Base-by-base conservation (phyloP, 1,140 invertebrate species). In the Vanessa tameamea region DNA sequence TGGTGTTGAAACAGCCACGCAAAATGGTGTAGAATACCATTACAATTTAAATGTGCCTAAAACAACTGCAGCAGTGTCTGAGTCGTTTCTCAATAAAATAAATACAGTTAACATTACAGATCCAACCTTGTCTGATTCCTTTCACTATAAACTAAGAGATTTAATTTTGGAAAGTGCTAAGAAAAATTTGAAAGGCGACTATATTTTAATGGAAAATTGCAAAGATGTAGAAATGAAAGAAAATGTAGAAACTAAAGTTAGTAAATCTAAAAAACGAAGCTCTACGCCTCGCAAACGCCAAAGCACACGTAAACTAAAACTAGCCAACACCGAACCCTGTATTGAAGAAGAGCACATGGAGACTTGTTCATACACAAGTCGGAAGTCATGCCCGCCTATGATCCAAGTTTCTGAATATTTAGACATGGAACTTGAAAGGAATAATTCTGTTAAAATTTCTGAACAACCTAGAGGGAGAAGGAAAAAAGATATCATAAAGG, bases 401-500 rank as follows among this genome's bases (percentile, higher is more conserved):
- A 82, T 88, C 7, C 59, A 77, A 50, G 47, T 81, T 47, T 68
- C 77, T 31, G 59, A 73, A 23, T 14, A 69, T 61, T 51, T 47
- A 0, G 65, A n/a, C 47, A 47, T 20, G 20, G 47, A 20, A 16
- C 11, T 47, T 26, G 69, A 78, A 65, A 26, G 8, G 2, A 61
- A 61, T 61, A 37, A 23, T 61, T 15, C 57, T 15, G 31, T 61
- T 37, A 14, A 61, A 31, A 23, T 43, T 43, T 3, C 14, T 43
- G 57, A 61, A 61, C 69, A 50, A 53, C 15, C 37, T 64, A 75
- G 70, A 78, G 53, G 50, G n/a, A 71, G 63, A n/a, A 84, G 81
- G 59, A 90, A 90, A 69, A 89, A 88, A 76, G 84, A 91, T 72
- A 67, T 89, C 0, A 91, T 92, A 6, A 92, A 88, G 86, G 89